Evolutionary conservation across 2,797 vertebrate genomes (phyloP), one percentile per base, ranked within the genome.

Genomic region (Karalla daura): DNA sequence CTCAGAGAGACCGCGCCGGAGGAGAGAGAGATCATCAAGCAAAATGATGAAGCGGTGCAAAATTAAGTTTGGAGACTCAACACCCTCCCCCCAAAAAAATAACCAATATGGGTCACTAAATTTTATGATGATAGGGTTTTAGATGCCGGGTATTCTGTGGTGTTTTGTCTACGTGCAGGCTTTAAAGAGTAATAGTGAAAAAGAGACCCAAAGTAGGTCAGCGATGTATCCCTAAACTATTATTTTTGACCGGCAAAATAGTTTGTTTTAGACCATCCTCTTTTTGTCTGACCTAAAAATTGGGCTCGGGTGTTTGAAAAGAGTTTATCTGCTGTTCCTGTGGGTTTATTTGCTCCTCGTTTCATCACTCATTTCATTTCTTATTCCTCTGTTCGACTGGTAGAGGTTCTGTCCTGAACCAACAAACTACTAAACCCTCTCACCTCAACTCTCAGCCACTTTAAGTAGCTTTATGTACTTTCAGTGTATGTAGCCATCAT

Each of bases 1-100:
- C 83, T 83, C 69, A 67, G 70, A 86, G 74, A 83, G 76, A 72
- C 71, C 67, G 51, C 50, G 78, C 79, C 81, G 76, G 75, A 69
- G 67, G 63, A 83, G 80, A 82, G 70, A 81, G 69, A 75, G 50
- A 54, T n/a, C n/a, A n/a, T n/a, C 13, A 36, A 46, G 13, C 10
- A 35, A 51, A 83, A 56, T 28, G 17, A 59, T 54, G 0, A 56
- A 53, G 44, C 40, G 47, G 43, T 35, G 28, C 24, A 52, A n/a
- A 49, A 47, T 49, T 17, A 25, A 45, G 46, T 40, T 30, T 12
- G 4, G 7, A 49, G 5, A 7, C 24, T 14, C 63, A 18, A 24
- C 6, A n/a, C 28, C 7, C 14, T 25, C 3, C n/a, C 13, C 27
- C 23, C 4, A 25, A 52, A 50, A 65, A 2, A 24, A 14, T 40